Conservation (phyloP, 2,113 vertebrate species). For the Oreotrochilus melanogaster region DNA sequence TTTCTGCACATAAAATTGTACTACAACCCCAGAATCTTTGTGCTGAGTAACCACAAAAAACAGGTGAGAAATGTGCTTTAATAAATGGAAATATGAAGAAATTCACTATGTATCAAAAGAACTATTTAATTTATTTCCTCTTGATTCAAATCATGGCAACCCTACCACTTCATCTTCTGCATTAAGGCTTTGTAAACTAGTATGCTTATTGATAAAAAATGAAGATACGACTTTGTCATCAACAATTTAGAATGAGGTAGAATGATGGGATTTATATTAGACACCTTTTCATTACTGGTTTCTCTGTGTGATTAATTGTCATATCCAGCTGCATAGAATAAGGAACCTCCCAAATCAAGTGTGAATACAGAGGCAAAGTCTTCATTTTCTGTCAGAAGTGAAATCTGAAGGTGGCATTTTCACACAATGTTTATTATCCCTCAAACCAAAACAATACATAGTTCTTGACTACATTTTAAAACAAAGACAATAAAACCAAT, state of each 20-base stretch:
- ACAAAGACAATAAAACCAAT: neutral
- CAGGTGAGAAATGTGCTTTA: neutral
- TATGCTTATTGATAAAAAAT: neutral
- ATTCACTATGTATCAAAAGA: neutral
- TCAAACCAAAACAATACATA: accelerated
- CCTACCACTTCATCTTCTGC: neutral
- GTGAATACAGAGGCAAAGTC: neutral
- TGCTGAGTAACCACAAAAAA: neutral
- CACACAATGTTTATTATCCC: neutral
- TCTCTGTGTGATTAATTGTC: neutral
- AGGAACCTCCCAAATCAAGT: neutral
- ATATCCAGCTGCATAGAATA: neutral
- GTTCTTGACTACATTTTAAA: neutral
- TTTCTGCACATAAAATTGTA: neutral
- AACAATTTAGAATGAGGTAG: neutral
- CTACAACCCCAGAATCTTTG: neutral
- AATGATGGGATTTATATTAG: neutral
- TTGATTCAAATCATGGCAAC: neutral
- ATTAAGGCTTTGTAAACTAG: neutral
- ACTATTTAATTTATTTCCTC: neutral
- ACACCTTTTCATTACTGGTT: neutral
- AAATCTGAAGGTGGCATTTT: neutral
- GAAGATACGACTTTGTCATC: neutral
- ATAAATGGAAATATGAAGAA: neutral
- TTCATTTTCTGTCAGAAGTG: neutral